Evolutionary conservation across 37 sponge, comb jelly and placozoan genomes (phyloP).

Genomic region (Aphrocallistes beatrix): DNA sequence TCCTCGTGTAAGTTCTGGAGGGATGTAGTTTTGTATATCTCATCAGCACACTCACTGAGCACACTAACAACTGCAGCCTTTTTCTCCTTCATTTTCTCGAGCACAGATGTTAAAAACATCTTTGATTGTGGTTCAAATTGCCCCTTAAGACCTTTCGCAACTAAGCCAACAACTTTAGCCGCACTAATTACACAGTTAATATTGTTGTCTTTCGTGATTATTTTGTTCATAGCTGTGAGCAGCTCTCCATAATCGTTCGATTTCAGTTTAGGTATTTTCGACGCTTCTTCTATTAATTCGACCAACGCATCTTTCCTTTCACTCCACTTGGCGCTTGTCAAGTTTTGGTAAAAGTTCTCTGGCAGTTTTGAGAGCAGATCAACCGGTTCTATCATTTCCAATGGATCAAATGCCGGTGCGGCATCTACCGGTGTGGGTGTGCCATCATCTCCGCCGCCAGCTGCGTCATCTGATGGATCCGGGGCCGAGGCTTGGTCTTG

Average conservation of each 20-base stretch:
- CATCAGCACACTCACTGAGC: constrained; percentile 75
- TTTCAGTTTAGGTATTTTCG: constrained; percentile 47
- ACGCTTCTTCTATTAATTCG: constrained; percentile 41
- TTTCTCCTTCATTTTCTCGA: constrained; percentile 93
- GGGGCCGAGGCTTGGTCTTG: constrained; percentile 7
- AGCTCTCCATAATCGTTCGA: constrained; percentile 65
- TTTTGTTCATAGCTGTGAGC: constrained; percentile 53
- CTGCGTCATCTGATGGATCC: constrained; percentile 19
- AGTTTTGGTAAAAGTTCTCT: constrained; percentile 60
- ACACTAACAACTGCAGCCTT: constrained; percentile 69
- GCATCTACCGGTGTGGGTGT: not conserved
- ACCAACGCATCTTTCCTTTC: constrained; percentile 77
- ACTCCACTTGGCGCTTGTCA: constrained; percentile 78
- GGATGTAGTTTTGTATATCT: constrained; percentile 49
- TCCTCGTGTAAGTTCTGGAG: constrained; percentile 62
- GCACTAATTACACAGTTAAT: constrained; percentile 75
- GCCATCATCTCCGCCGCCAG: constrained; percentile 25
- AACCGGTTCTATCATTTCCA: constrained; percentile 72
- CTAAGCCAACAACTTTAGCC: constrained; percentile 57
- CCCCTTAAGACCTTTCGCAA: constrained; percentile 74
- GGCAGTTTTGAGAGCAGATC: constrained; percentile 59
- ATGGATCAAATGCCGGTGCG: constrained; percentile 53
- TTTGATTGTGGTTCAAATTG: constrained; percentile 29
- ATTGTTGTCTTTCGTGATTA: constrained; percentile 87
- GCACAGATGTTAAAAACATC: constrained; percentile 38